Base-by-base conservation (phyloP, 2,888 invertebrate genomes). In the Coleophora flavipennella region DNA sequence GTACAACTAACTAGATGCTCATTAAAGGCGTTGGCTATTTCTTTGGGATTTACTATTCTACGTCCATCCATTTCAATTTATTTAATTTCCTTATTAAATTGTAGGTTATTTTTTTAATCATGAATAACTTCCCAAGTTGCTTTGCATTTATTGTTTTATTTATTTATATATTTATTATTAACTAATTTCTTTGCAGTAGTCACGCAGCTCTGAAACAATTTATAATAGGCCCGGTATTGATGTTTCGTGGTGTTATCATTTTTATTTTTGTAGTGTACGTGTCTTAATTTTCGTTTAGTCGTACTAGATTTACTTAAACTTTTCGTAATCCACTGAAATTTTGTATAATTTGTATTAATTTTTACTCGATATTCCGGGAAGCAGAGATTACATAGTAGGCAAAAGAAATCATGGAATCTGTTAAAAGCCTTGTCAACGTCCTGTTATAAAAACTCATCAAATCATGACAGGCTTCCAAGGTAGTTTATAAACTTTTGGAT, bases 291-390 rank as follows among this genome's bases (percentile, higher is more conserved):
- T 6, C 20, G 20, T 20, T 20, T 20, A 4, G 20, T 20, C 20
- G 6, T 12, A 28, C 38, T 20, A 25, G 13, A 28, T 28, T 13
- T 29, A 25, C n/a, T 36, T 3, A 40, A 7, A 6, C 40, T 36
- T 10, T 33, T 29, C 8, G 35, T 26, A 9, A 40, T 14, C 36
- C 33, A 36, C 10, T 11, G 33, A 1, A 31, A 33, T 29, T 26
- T 29, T 1, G 1, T 13, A 28, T 12, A 9, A 3, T 20, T 25
- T 3, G 1, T 36, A 29, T 12, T 28, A 8, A 36, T 33, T 36
- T 40, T 40, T 11, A 40, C 27, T 29, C 11, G 14, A 10, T 9
- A 28, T 33, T 36, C 14, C 11, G 40, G 40, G 11, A 40, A 40
- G 13, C 40, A 40, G 1, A 33, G 26, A 9, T 36, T 36, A 29